Evolutionary conservation across 2,113 vertebrate species (phyloP).

Genomic region (Isichthys henryi): DNA sequence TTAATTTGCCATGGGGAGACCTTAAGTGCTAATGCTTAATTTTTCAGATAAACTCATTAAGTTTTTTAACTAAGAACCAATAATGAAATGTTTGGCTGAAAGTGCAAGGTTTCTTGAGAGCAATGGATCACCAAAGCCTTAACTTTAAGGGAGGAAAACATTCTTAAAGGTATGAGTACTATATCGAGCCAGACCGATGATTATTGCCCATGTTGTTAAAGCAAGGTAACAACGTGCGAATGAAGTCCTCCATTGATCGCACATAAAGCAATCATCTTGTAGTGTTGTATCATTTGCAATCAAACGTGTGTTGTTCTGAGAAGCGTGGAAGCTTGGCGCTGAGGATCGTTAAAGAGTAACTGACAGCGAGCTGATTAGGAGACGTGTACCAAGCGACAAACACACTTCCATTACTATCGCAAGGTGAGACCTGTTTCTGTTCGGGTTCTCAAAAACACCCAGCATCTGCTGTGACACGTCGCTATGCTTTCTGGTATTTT

Average conservation of each 20-base stretch:
- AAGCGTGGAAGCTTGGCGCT: not conserved
- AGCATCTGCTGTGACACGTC: slow-evolving; percentile 34
- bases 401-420: slow-evolving; percentile 28
- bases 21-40: slow-evolving; percentile 44
- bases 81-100: slow-evolving; percentile 35
- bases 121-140: not conserved
- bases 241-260: not conserved
- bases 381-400: slow-evolving; percentile 24
- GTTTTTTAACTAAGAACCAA: slow-evolving; percentile 38
- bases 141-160: not conserved
- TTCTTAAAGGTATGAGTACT: not conserved
- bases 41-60: slow-evolving; percentile 43
- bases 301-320: not conserved
- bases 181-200: not conserved
- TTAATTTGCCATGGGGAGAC: slow-evolving; percentile 37
- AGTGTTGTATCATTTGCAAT: not conserved
- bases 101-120: not conserved
- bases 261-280: not conserved
- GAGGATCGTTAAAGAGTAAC: not conserved
- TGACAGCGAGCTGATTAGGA: not conserved
- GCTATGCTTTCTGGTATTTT: slow-evolving; percentile 25
- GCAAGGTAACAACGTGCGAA: not conserved
- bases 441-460: slow-evolving; percentile 22
- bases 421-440: slow-evolving; percentile 34
- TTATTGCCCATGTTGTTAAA: not conserved